Conservation (phyloP, 2,797 vertebrate genomes). For the Antrozous pallidus region DNA sequence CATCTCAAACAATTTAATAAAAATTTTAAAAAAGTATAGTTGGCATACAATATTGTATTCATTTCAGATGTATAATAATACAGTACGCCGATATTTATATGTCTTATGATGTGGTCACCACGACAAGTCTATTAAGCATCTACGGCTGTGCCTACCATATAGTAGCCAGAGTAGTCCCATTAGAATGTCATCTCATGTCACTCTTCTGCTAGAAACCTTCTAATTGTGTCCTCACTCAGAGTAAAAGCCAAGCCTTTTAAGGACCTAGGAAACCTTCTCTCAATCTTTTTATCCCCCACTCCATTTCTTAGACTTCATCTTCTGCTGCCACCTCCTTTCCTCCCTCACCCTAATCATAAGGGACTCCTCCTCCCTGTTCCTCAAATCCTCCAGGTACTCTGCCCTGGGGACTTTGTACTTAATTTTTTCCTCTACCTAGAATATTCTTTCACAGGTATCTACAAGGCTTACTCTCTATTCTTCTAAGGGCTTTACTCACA, state of each 20-base stretch:
- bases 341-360: background rate
- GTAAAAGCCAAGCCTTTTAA: background rate
- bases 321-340: too few relatives aligned
- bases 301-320: background rate
- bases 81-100: background rate
- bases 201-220: background rate
- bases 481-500: background rate
- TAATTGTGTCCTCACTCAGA: background rate
- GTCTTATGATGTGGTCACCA: background rate
- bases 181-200: background rate
- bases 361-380: background rate
- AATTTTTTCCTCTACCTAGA: background rate
- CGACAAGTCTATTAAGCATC: background rate
- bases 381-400: background rate
- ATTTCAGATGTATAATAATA: background rate
- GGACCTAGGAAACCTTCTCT: background rate
- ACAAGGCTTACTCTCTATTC: background rate
- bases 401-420: background rate
- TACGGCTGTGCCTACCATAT: background rate
- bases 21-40: background rate
- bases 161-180: background rate
- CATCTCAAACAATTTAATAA: background rate
- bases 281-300: background rate
- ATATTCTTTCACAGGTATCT: background rate
- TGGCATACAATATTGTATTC: background rate